phyloP scores from a whole-genome alignment of 2,797 vertebrate genomes.

The Tokudaia tokunoshimensis region DNA sequence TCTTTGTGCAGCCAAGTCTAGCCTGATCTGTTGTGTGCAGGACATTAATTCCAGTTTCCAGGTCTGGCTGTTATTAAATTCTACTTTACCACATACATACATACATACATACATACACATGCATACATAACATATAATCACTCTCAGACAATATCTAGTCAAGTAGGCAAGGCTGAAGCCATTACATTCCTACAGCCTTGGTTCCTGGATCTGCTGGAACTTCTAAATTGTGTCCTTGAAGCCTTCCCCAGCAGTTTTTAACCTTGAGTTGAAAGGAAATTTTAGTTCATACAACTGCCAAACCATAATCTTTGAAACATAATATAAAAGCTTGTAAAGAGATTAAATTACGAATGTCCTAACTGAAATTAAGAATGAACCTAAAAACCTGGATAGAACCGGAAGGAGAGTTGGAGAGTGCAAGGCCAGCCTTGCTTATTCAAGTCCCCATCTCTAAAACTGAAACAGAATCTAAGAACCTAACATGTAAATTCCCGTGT shows the following conservation, averaged over 20 bases:
- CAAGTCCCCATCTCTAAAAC: neutral
- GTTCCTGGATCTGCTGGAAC: neutral
- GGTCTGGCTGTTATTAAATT: neutral
- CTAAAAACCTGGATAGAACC: neutral
- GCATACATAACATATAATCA: too few relatives aligned
- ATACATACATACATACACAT: neutral
- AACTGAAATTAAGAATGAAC: neutral
- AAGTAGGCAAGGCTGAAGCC: neutral
- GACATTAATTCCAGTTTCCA: neutral
- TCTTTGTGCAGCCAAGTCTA: neutral
- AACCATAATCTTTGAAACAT: neutral
- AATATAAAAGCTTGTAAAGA: neutral
- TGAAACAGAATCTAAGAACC: neutral
- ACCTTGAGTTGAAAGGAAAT: neutral
- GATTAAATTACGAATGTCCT: neutral
- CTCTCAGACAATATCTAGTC: neutral
- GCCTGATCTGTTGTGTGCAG: neutral
- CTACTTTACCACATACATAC: neutral
- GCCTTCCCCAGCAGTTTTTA: neutral
- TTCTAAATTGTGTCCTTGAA: neutral
- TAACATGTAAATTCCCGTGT: neutral
- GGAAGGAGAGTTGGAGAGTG: neutral
- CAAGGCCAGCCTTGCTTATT: neutral
- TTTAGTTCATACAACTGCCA: neutral
- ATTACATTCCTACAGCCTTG: neutral